Evolutionary conservation across 2,113 vertebrate species (phyloP).

Genomic region (Trochalopteron elliotii): DNA sequence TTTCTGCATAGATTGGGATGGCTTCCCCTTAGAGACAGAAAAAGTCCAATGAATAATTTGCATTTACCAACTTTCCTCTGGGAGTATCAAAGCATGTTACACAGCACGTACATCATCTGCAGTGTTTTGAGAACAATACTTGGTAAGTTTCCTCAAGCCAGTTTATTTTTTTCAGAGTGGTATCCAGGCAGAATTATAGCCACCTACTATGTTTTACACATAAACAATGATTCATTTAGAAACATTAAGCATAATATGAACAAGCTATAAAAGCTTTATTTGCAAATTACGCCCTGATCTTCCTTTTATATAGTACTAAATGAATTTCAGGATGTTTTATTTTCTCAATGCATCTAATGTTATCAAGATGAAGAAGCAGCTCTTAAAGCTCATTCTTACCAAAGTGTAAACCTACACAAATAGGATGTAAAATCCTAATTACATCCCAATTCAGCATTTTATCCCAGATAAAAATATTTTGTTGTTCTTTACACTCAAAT

Average conservation of each 20-base stretch:
- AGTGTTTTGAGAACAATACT: conserved; percentile 22
- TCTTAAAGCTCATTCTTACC: not conserved
- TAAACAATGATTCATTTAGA: conserved; percentile 36
- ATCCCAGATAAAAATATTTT: not conserved
- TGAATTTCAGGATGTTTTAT: not conserved
- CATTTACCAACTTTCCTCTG: conserved; percentile 35
- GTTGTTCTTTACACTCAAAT: not conserved
- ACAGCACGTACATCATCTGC: not conserved
- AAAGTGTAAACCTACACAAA: not conserved
- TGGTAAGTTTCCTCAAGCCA: not conserved
- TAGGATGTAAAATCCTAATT: not conserved
- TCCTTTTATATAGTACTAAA: not conserved
- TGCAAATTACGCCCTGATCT: not conserved
- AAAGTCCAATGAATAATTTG: conserved; percentile 24
- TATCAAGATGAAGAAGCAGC: not conserved
- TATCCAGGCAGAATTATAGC: conserved; percentile 35
- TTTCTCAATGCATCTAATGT: not conserved
- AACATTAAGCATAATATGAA: not conserved
- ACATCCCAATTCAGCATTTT: not conserved
- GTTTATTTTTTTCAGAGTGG: not conserved
- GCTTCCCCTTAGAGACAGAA: conserved; percentile 77
- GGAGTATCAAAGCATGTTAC: conserved; percentile 30
- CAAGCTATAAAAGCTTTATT: conserved; percentile 13
- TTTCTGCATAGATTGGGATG: conserved; percentile 85
- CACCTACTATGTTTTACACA: not conserved